A percentile compares a stretch with the other conserved stretches of the same genome.
Evolutionary conservation across 2,888 invertebrate species (phyloP).

Genomic region (Dexiosoma caninum): DNA sequence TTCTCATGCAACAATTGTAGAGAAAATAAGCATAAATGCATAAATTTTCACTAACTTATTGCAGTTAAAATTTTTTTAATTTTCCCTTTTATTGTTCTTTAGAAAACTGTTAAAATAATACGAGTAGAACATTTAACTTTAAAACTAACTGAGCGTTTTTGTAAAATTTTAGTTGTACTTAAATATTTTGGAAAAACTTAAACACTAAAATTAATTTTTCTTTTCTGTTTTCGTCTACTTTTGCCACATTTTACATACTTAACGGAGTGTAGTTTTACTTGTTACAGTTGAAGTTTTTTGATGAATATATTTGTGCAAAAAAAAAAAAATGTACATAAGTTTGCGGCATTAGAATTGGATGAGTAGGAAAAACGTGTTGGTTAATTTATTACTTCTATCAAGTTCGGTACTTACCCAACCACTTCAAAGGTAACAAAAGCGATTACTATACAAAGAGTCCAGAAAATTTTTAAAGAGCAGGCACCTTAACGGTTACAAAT

Average conservation of each 20-base stretch:
- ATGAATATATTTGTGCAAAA: neutral
- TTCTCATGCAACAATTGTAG: neutral
- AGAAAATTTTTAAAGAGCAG: too few relatives aligned
- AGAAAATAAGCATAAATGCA: neutral
- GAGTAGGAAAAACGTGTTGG: slow-evolving; percentile 27
- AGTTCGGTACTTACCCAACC: too few relatives aligned
- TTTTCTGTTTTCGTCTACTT: neutral
- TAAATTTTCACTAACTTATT: too few relatives aligned
- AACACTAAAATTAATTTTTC: slow-evolving; percentile 5
- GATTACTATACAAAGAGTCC: too few relatives aligned
- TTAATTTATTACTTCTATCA: slow-evolving; percentile 54
- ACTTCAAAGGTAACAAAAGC: too few relatives aligned
- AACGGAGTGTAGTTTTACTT: neutral
- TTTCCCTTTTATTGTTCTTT: neutral
- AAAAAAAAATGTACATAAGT: neutral
- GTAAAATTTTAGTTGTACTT: slow-evolving; percentile 10
- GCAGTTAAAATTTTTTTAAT: too few relatives aligned
- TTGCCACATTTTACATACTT: slow-evolving; percentile 3
- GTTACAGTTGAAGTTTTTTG: neutral
- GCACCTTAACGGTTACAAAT: too few relatives aligned
- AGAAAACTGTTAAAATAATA: slow-evolving; percentile 1
- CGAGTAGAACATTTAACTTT: slow-evolving; percentile 10
- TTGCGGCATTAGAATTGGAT: neutral
- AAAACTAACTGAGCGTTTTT: slow-evolving; percentile 10
- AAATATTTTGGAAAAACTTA: slow-evolving; percentile 1